Percentiles rank a stretch among this genome's conserved stretches.
These are phyloP conservation scores for Petrocephalus zakoni DNA, from an alignment of 2,113 vertebrate species.

Conservation along the genomic window DNA sequence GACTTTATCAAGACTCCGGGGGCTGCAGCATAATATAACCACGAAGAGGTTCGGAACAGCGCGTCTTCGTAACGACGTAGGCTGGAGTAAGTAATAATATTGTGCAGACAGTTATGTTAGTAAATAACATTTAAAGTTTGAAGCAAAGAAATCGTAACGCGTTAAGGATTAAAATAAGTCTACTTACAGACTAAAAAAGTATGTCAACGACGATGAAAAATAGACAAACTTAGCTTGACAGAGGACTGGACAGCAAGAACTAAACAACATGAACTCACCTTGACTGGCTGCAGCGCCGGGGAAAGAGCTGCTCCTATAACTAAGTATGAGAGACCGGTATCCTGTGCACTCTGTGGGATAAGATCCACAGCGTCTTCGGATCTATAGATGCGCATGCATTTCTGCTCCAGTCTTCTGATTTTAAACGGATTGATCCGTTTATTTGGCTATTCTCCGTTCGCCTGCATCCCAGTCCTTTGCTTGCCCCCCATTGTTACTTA, in stretches of 20 bases:
- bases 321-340: neutral
- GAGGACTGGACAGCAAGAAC: neutral
- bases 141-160: neutral
- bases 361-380: neutral
- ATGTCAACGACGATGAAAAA: neutral
- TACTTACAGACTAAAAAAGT: neutral
- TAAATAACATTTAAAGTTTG: neutral
- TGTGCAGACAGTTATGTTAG: neutral
- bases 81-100: neutral
- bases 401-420: neutral
- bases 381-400: neutral
- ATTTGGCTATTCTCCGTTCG: neutral
- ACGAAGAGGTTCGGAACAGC: neutral
- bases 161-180: neutral
- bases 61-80: neutral
- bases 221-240: neutral
- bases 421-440: neutral
- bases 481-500: neutral
- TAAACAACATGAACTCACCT: neutral
- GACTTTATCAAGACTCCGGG: neutral
- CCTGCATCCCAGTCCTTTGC: neutral
- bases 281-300: neutral
- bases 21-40: neutral
- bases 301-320: neutral
- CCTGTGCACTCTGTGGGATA: neutral